Conservation (phyloP, 2,888 invertebrate genomes). For the Ypsolopha sequella region DNA sequence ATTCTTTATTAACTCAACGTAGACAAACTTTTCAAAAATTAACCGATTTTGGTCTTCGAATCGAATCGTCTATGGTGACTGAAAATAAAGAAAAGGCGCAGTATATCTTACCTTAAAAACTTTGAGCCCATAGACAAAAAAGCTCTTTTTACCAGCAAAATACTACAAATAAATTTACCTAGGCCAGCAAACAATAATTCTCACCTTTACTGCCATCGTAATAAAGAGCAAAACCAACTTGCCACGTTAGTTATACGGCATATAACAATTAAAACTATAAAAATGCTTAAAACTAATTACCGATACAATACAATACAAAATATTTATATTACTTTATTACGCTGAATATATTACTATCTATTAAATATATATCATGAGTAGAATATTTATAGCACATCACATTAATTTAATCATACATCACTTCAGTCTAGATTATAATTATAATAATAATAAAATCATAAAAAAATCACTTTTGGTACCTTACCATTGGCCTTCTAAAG, state of each 20-base stretch:
- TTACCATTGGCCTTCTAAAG: slow-evolving; percentile 2
- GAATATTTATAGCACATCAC: slow-evolving; percentile 35
- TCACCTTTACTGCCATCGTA: neutral
- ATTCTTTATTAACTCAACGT: no score
- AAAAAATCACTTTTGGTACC: slow-evolving; percentile 4
- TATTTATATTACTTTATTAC: neutral
- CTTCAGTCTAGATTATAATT: slow-evolving; percentile 44
- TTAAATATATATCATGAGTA: slow-evolving; percentile 34
- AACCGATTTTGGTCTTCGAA: no score
- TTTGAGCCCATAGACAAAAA: neutral
- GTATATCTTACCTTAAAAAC: neutral
- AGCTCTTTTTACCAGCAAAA: neutral
- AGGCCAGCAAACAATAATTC: neutral
- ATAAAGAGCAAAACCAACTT: neutral
- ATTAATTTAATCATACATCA: slow-evolving; percentile 32
- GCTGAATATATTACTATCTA: slow-evolving; percentile 2
- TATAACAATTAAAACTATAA: neutral
- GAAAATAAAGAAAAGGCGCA: no score
- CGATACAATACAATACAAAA: neutral
- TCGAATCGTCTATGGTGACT: no score
- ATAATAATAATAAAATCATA: no score
- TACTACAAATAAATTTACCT: neutral
- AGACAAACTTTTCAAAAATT: no score
- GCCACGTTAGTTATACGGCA: neutral
- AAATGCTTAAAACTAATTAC: neutral